Base-by-base conservation (phyloP, 1,140 invertebrate species). In the Drosophila quadrilineata region DNA sequence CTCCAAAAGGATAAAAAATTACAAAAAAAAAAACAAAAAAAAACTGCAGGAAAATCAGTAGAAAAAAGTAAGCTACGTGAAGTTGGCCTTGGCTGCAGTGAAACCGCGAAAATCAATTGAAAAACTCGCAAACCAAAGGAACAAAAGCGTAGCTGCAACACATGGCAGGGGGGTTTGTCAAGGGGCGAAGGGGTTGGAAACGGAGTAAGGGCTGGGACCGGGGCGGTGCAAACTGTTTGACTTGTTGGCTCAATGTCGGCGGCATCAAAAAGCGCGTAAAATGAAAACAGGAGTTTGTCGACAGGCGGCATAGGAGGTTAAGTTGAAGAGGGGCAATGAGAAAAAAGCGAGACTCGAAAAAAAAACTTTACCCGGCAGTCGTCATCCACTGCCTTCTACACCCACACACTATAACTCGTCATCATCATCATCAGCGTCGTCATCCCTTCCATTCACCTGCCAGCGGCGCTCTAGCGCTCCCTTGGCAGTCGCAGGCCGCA, bases 221-320 rank as follows among this genome's bases (percentile, higher is more conserved):
- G n/a, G n/a, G n/a, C n/a, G n/a, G n/a, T n/a, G n/a, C n/a, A n/a
- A 66, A 71, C 74, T 76, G 77, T 80, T 80, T 80, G 75, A 80
- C 71, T 67, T 75, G 75, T 64, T 76, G 72, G 66, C 24, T 54
- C 36, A 29, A 14, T 9, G 45, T 46, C 77, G 71, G 71, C 76
- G 73, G 77, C 77, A 84, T 84, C 77, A 84, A 82, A 82, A 82
- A 82, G 77, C 77, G 77, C 77, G 77, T 84, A 82, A 84, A 76
- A 84, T 82, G 73, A 82, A 82, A 82, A 82, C 77, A 82, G n/a
- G n/a, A n/a, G 77, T 84, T 82, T 82, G 77, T 76, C 64, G 72
- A 79, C 74, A 36, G 16, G 21, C 54, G 53, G 52, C 22, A 6
- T 12, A 3, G 2, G 6, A 19, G 28, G 14, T 4, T 33, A 48